Percentiles rank a stretch among this genome's conserved stretches.
phyloP scores from a whole-genome alignment of 2,113 vertebrate genomes.

The Harpagus bidentatus region DNA sequence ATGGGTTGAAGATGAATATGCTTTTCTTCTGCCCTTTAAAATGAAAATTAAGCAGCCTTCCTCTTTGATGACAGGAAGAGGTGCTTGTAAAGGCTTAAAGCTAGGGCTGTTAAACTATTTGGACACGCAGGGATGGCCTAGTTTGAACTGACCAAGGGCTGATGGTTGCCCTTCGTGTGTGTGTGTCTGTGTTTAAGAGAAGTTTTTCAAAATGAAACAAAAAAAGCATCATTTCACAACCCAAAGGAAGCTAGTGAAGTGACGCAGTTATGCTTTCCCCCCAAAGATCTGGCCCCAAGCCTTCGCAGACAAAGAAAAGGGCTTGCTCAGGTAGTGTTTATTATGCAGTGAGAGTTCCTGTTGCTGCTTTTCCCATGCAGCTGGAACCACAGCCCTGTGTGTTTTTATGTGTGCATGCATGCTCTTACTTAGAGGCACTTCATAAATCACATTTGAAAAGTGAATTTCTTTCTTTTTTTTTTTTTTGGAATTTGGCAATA shows the following conservation, averaged over 20 bases:
- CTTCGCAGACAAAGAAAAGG: neutral
- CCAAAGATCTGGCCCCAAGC: neutral
- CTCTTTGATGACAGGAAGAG: neutral
- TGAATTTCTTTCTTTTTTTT: neutral
- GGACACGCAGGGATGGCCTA: neutral
- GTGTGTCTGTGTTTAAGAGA: neutral
- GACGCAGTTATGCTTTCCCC: neutral
- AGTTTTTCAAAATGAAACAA: neutral
- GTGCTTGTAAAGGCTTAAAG: neutral
- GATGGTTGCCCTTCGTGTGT: neutral
- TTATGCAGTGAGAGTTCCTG: constrained; percentile 6
- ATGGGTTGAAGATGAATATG: neutral
- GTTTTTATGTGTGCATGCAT: neutral
- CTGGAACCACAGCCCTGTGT: neutral
- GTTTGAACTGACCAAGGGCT: neutral
- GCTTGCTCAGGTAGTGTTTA: constrained; percentile 20
- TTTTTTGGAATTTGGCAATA: neutral
- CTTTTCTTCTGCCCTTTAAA: neutral
- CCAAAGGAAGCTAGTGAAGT: neutral
- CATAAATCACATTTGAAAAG: constrained; percentile 39
- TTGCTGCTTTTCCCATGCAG: neutral
- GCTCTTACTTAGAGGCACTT: neutral
- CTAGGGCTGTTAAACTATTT: neutral
- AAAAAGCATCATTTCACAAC: neutral
- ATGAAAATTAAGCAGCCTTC: neutral